A percentile compares a stretch with the other conserved stretches of the same genome.
phyloP scores from a whole-genome alignment of 2,113 vertebrate species.

The Synchiropus splendidus region DNA sequence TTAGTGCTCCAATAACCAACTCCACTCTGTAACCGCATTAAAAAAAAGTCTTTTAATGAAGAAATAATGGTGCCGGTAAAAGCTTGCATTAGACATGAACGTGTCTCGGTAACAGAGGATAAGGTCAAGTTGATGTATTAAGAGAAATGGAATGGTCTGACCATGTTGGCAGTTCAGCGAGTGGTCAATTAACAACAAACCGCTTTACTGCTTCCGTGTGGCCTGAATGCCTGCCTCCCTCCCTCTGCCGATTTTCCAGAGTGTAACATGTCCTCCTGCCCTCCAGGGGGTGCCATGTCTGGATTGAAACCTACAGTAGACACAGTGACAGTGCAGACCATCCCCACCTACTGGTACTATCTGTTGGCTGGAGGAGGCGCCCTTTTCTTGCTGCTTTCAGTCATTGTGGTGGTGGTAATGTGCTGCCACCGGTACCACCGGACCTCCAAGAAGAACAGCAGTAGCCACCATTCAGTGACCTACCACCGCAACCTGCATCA shows the following conservation, averaged over 20 bases:
- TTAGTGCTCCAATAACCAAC: too few species aligned
- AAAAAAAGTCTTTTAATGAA: too few species aligned
- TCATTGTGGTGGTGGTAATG: slow-evolving; percentile 83
- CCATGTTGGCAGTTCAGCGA: neutral
- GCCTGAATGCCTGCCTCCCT: slow-evolving; percentile 83
- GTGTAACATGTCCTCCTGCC: slow-evolving; percentile 61
- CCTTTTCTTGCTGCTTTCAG: slow-evolving; percentile 86
- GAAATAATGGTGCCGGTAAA: too few species aligned
- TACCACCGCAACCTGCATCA: slow-evolving; percentile 51
- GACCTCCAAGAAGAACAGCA: slow-evolving; percentile 86
- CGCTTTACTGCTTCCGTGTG: slow-evolving; percentile 20
- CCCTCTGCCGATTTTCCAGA: slow-evolving; percentile 58
- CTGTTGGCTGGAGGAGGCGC: slow-evolving; percentile 91
- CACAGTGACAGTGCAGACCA: slow-evolving; percentile 90
- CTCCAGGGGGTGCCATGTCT: slow-evolving; percentile 90
- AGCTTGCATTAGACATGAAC: too few species aligned
- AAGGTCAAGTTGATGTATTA: too few species aligned
- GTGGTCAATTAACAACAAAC: slow-evolving; percentile 4
- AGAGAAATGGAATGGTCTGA: too few species aligned
- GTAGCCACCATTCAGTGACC: slow-evolving; percentile 48
- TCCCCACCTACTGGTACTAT: slow-evolving; percentile 98
- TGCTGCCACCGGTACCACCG: slow-evolving; percentile 95
- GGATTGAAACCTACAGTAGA: slow-evolving; percentile 95
- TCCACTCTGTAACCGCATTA: too few species aligned
- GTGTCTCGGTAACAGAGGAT: too few species aligned